Base-by-base conservation (phyloP, 2,797 vertebrate genomes). In the Enteromius mattozi region DNA sequence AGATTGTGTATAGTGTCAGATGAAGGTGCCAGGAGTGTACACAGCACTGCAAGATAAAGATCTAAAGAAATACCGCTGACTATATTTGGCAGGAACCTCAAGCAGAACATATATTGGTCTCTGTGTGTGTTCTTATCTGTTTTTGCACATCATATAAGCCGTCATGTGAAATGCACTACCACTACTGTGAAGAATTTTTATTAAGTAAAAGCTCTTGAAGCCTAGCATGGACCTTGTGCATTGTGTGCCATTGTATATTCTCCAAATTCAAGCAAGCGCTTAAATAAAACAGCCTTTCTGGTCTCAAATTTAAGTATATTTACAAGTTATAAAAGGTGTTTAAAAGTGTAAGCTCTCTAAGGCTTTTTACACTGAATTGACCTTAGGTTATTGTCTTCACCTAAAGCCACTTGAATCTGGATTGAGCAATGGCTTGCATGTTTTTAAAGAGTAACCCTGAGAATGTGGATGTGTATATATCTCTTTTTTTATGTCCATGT, bases 11-110 rank as follows among this genome's bases (percentile, higher is more conserved):
- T 56, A 40, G 71, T 81, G 74, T 80, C 45, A 85, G 70, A 87
- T 75, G 63, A 78, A 85, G 51, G 37, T 77, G 76, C 47, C 61
- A 68, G 74, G 21, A 78, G 63, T 68, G 69, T 65, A 54, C 70
- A 74, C 45, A 83, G 40, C 63, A 78, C 47, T 63, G 37, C 12
- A 16, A 69, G 51, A 80, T 81, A 81, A 78, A 33, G 61, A 82
- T 76, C 76, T 49, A 76, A 87, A 86, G n/a, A 71, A 86, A 75
- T 72, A 65, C 76, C 21, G 10, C 56, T 59, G 76, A 81, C 82
- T 84, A 82, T 86, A 82, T 78, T 80, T 81, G 65, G 63, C 76
- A 65, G 21, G 2, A 75, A 78, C 47, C 72, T 14, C 47, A 75
- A 69, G 82, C 86, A 79, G 40, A 84, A 71, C 78, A 54, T 40